phyloP scores from a whole-genome alignment of 2,888 invertebrate species.

The Drosophila bunnanda region DNA sequence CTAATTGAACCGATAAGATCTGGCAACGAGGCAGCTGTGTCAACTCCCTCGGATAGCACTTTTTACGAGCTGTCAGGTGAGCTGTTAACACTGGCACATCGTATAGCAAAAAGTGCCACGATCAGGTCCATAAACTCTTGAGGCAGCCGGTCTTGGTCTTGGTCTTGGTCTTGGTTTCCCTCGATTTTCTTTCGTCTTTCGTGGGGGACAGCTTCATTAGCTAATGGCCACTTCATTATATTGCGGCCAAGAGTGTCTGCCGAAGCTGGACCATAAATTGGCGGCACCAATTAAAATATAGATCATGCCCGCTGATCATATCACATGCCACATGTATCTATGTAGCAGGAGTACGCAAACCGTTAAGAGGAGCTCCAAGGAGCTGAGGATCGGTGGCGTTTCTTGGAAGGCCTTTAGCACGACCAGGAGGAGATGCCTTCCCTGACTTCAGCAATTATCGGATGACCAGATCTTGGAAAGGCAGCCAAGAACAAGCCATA shows the following conservation, averaged over 20 bases:
- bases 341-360: constrained; percentile 50
- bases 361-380: constrained; percentile 53
- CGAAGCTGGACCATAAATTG: constrained; percentile 43
- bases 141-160: constrained; percentile 9
- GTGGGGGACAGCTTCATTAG: constrained; percentile 71
- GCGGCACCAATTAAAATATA: constrained; percentile 74
- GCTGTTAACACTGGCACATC: constrained; percentile 59
- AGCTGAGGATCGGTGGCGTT: constrained; percentile 57
- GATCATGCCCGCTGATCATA: constrained; percentile 68
- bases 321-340: constrained; percentile 29
- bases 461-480: constrained; percentile 39
- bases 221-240: constrained; percentile 70
- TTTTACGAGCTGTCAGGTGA: constrained; percentile 47
- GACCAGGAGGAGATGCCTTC: constrained; percentile 40
- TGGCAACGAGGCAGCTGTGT: constrained; percentile 19
- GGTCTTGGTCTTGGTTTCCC: constrained; percentile 4
- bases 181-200: background rate
- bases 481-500: constrained; percentile 69
- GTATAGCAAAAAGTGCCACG: constrained; percentile 44
- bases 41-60: constrained; percentile 32
- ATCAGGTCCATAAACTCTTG: constrained; percentile 45
- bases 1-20: constrained; percentile 38
- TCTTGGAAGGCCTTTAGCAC: constrained; percentile 72
- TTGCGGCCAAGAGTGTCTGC: constrained; percentile 8
- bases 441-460: constrained; percentile 39